Conservation (phyloP, 2,113 vertebrate genomes). For the Perognathus longimembris region DNA sequence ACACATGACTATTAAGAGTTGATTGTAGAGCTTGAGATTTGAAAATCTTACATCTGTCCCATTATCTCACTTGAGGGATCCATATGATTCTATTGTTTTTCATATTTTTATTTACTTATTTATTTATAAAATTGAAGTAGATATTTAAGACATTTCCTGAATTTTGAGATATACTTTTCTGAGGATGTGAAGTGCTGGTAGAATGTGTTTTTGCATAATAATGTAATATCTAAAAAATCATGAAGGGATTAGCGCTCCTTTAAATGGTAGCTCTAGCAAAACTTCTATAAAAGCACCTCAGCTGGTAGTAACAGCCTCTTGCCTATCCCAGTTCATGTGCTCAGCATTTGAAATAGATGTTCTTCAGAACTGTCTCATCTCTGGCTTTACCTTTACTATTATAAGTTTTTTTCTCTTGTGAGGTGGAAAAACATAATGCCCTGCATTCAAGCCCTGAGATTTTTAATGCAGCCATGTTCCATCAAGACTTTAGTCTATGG, state of each 20-base stretch:
- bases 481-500: neutral
- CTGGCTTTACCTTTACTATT: neutral
- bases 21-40: neutral
- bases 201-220: neutral
- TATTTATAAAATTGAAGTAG: neutral
- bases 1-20: neutral
- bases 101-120: neutral
- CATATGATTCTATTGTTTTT: neutral
- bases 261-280: neutral
- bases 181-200: neutral
- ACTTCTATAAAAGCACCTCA: slow-evolving; percentile 40
- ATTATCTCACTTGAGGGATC: neutral
- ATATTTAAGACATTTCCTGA: neutral
- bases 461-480: slow-evolving; percentile 35
- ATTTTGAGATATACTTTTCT: slow-evolving; percentile 24
- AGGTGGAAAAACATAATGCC: neutral
- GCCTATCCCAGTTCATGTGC: slow-evolving; percentile 1
- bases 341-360: slow-evolving; percentile 55
- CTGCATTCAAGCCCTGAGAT: neutral
- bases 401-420: neutral
- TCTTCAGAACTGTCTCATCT: slow-evolving; percentile 36
- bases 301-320: neutral
- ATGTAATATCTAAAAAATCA: neutral
- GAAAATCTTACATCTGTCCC: neutral
- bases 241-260: neutral